Evolutionary conservation across 2,797 vertebrate genomes (phyloP), one percentile per base, ranked within the genome.

Genomic region (Calcarius lapponicus): DNA sequence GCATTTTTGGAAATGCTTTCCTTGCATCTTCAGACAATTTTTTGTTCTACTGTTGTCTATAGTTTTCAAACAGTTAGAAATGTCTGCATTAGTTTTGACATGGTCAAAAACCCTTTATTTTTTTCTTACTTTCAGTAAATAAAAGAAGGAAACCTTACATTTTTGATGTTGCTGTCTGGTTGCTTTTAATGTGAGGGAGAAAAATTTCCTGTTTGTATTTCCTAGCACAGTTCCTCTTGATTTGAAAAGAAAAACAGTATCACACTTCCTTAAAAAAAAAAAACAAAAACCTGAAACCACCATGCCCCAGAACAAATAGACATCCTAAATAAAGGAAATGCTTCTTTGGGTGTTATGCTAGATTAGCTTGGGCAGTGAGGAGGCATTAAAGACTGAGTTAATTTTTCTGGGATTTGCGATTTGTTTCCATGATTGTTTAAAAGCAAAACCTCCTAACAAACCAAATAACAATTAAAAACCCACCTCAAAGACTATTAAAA

Each of bases 41-140:
- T 90, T 97, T 97, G 70, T 97, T 97, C 96, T 95, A 58, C 69
- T 95, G 70, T 86, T 94, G 69, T 97, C 92, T 95, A 12, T 45
- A 80, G 50, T 89, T 96, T 97, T 97, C 94, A 96, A 95, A 96
- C 84, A 80, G 56, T 94, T 91, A 92, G 86, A 95, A 95, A 90
- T 87, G 78, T 78, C 69, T 96, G 66, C 31, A 61, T 85, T 92
- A 25, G 75, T 83, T 96, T 96, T 95, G 80, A 94, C 79, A 61
- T 69, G 86, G 91, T 87, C 95, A 90, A 72, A 79, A 62, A 51
- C 28, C 4, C n/a, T 80, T 84, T 72, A 18, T 51, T 65, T 60
- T 64, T 60, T 40, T 6, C 15, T 80, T 69, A 11, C 45, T 90
- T 75, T 81, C 28, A 88, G 74, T 94, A 94, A 94, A 83, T 76